These are phyloP conservation scores for Muscina levida DNA, from an alignment of 2,888 invertebrate species.

Conservation along the genomic window DNA sequence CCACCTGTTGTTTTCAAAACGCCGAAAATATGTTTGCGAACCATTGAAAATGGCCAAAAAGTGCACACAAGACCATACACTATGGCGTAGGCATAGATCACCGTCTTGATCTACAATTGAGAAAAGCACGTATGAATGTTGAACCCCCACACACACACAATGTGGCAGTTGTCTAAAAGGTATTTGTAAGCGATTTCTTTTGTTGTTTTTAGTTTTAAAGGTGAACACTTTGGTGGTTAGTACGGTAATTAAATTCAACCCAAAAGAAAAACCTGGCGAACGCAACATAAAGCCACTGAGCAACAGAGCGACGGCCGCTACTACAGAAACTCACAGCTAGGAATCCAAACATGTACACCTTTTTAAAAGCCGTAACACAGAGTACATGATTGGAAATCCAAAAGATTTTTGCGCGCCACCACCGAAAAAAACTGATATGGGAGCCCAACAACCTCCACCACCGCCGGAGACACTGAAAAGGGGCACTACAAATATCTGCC, in stretches of 20 bases:
- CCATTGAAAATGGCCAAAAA: conserved; percentile 32
- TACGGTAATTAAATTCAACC: conserved; percentile 63
- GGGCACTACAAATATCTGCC: neutral
- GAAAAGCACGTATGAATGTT: conserved; percentile 35
- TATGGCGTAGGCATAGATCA: conserved; percentile 48
- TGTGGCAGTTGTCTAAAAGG: conserved; percentile 46
- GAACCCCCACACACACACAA: conserved; percentile 60
- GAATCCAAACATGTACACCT: conserved; percentile 40
- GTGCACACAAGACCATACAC: too few species aligned
- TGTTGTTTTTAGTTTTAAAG: conserved; percentile 14
- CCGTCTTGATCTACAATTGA: conserved; percentile 57
- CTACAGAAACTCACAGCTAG: neutral
- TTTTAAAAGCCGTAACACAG: conserved; percentile 46
- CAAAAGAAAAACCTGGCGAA: conserved; percentile 44
- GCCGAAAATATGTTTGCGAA: conserved; percentile 38
- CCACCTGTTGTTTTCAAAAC: conserved; percentile 60
- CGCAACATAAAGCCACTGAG: conserved; percentile 42
- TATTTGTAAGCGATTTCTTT: conserved; percentile 49
- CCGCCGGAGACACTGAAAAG: neutral
- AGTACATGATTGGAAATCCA: conserved; percentile 54
- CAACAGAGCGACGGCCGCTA: too few species aligned
- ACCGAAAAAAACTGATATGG: neutral
- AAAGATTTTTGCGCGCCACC: conserved; percentile 1
- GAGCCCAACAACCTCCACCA: neutral
- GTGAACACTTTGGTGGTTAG: conserved; percentile 20